phyloP scores from a whole-genome alignment of 2,113 vertebrate species.

The Cyprinodon variegatus region DNA sequence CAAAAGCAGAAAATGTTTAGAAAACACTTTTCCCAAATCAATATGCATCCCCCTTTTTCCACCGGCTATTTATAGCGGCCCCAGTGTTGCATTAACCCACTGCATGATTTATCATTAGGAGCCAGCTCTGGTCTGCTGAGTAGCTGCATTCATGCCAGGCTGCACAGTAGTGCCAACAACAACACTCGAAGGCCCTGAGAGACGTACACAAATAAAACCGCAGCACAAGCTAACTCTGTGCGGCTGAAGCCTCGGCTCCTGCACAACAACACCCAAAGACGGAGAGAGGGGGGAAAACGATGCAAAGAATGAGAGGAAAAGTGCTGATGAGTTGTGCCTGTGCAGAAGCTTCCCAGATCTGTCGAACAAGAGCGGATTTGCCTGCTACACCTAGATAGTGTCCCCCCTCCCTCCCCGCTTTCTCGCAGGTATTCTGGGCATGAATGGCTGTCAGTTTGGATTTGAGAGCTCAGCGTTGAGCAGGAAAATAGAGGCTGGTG shows the following conservation, averaged over 20 bases:
- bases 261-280: conserved; percentile 45
- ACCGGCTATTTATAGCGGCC: conserved; percentile 68
- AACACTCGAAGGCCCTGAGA: conserved; percentile 52
- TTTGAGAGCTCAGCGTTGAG: conserved; percentile 78
- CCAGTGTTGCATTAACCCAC: conserved; percentile 65
- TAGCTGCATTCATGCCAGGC: conserved; percentile 70
- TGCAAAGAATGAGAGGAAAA: conserved; percentile 53
- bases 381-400: conserved; percentile 82
- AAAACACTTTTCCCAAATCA: conserved; percentile 46
- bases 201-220: conserved; percentile 70
- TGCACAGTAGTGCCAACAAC: conserved; percentile 58
- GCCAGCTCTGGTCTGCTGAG: conserved; percentile 71
- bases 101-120: conserved; percentile 75
- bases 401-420: conserved; percentile 51
- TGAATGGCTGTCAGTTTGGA: conserved; percentile 84
- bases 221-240: conserved; percentile 68
- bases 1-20: conserved; percentile 45
- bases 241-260: conserved; percentile 53
- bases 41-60: conserved; percentile 45
- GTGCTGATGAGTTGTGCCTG: conserved; percentile 71
- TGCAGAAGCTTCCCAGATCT: conserved; percentile 65
- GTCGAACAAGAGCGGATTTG: conserved; percentile 77
- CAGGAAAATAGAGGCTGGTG: conserved; percentile 74
- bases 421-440: conserved; percentile 81
- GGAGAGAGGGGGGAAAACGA: conserved; percentile 39